These are phyloP conservation scores for Peribatodes rhomboidaria DNA, from an alignment of 2,888 invertebrate genomes.

Conservation along the genomic window DNA sequence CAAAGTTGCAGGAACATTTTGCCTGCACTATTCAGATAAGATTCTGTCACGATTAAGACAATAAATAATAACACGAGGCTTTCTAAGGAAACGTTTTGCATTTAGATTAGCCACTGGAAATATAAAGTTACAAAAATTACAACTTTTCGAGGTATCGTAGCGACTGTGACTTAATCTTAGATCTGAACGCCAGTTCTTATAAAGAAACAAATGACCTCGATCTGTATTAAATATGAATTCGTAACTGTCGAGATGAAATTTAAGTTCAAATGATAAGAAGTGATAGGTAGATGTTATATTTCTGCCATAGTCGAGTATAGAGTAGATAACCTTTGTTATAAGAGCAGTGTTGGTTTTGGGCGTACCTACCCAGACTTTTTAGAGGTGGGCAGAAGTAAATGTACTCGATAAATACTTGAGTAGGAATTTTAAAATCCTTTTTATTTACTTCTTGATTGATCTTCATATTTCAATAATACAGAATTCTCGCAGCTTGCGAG, in stretches of 20 bases:
- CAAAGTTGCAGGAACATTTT: constrained; percentile 33
- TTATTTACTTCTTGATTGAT: no score
- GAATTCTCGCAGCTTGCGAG: no score
- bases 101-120: constrained; percentile 15
- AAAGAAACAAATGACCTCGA: constrained; percentile 35
- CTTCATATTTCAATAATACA: no score
- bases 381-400: no score
- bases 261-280: constrained; percentile 21
- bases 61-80: constrained; percentile 56
- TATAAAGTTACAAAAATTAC: constrained; percentile 29
- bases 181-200: constrained; percentile 14
- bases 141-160: constrained; percentile 17
- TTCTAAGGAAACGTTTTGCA: constrained; percentile 36
- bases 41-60: constrained; percentile 58
- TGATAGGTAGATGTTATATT: constrained; percentile 23
- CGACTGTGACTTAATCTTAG: constrained; percentile 11
- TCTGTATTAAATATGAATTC: constrained; percentile 30
- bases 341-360: constrained; percentile 15
- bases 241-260: constrained; percentile 27
- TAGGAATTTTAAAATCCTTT: no score
- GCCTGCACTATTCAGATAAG: constrained; percentile 50
- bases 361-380: not conserved
- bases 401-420: no score
- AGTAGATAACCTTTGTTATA: constrained; percentile 12
- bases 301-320: constrained; percentile 6